These are phyloP conservation scores for Shinisaurus crocodilurus DNA, from an alignment of 2,113 vertebrate species.

Conservation along the genomic window DNA sequence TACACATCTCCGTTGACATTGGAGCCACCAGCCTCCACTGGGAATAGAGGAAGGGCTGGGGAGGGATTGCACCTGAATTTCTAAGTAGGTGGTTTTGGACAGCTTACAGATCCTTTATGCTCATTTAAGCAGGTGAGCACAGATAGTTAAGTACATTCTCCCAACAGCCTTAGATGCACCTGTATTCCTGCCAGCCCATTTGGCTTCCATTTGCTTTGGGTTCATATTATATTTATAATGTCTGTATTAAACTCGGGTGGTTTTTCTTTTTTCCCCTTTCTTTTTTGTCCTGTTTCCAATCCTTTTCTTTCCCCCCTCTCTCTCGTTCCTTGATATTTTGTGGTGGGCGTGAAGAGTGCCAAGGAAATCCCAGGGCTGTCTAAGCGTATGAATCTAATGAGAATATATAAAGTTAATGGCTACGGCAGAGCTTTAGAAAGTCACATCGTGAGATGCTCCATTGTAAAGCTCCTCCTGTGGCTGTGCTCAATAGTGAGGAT, in stretches of 20 bases:
- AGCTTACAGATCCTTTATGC: constrained; percentile 36
- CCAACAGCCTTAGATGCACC: constrained; percentile 60
- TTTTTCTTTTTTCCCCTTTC: constrained; percentile 59
- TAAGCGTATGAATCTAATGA: constrained; percentile 73
- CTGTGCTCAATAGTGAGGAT: constrained; percentile 52
- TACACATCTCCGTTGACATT: too few species aligned
- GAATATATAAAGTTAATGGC: constrained; percentile 76
- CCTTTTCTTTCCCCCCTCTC: constrained; percentile 67
- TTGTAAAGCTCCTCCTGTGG: constrained; percentile 53
- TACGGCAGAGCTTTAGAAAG: constrained; percentile 60
- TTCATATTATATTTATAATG: constrained; percentile 82
- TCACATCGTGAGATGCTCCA: constrained; percentile 55
- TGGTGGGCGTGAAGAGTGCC: constrained; percentile 61
- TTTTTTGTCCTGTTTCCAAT: constrained; percentile 76
- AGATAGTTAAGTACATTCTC: constrained; percentile 66
- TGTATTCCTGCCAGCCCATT: constrained; percentile 72
- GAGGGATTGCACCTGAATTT: background rate
- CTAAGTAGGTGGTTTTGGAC: constrained; percentile 25
- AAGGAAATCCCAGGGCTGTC: constrained; percentile 72
- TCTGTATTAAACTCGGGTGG: constrained; percentile 73
- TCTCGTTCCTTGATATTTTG: constrained; percentile 69
- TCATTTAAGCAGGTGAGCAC: constrained; percentile 47
- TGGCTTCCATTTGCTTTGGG: constrained; percentile 73
- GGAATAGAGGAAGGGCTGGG: background rate
- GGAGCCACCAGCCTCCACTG: too few species aligned